Percentiles rank a stretch among this genome's conserved stretches.
Evolutionary conservation across 64 coral and sea anemone genomes (phyloP).

Genomic region (Porites australiensis): DNA sequence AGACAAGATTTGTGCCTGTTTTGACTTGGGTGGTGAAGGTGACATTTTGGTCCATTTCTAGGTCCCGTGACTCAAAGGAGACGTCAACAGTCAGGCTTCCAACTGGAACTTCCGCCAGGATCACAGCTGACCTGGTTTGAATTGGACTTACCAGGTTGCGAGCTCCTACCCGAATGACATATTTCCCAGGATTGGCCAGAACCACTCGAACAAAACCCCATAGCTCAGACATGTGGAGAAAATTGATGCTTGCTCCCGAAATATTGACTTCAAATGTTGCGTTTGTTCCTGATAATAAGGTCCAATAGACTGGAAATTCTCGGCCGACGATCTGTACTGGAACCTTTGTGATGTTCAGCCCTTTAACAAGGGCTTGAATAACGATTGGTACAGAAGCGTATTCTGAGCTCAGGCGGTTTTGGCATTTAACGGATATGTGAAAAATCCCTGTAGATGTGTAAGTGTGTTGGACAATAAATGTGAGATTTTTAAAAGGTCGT

Average conservation of each 20-base stretch:
- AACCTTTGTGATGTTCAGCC: neutral
- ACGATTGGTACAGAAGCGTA: neutral
- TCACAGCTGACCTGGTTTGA: neutral
- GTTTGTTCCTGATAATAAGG: slow-evolving; percentile 21
- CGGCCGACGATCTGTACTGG: neutral
- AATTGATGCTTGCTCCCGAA: neutral
- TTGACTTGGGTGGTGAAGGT: neutral
- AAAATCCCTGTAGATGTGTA: neutral
- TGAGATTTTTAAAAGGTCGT: neutral
- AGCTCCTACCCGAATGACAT: neutral
- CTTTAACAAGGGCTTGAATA: slow-evolving; percentile 9
- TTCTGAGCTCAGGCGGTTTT: slow-evolving; percentile 19
- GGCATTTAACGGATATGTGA: neutral
- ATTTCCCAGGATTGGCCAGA: neutral
- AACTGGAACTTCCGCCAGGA: neutral
- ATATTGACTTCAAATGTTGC: slow-evolving; percentile 1
- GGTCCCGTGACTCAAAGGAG: neutral
- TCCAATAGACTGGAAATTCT: slow-evolving; percentile 36
- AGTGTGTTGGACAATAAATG: neutral
- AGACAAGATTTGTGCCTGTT: neutral
- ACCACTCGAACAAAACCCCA: neutral
- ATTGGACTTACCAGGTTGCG: slow-evolving; percentile 20
- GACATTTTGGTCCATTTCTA: slow-evolving; percentile 11
- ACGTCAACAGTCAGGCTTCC: neutral
- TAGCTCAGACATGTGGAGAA: neutral